Evolutionary conservation across 2,113 vertebrate species (phyloP), one percentile per base, ranked within the genome.

Genomic region (Chroicocephalus ridibundus): DNA sequence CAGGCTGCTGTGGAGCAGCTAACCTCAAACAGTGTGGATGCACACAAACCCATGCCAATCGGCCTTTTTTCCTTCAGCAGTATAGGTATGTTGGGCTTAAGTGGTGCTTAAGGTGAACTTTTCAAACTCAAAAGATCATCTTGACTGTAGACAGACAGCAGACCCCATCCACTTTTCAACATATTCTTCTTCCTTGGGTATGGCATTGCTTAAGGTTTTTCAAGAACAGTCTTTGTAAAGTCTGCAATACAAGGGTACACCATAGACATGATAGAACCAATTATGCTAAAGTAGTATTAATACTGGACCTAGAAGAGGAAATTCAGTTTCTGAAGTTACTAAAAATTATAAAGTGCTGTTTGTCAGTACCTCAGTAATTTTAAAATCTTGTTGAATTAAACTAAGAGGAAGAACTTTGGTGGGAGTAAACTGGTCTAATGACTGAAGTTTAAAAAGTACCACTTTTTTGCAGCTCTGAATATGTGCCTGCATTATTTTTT

Each of bases 11-110:
- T 17, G 31, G n/a, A 90, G 36, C 58, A 61, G 24, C 19, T 19
- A 51, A 24, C 10, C 47, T 58, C 5, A 0, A 51, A 38, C 25
- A 17, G 32, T 16, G 20, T 4, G 29, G 34, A 47, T 47, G 64
- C 18, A 27, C 3, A 6, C 0, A 0, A 47, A 75, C 47, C 69
- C 27, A 44, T 7, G 55, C 18, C 34, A 18, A 9, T 19, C 14
- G 15, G 46, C 34, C 26, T 26, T 55, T 36, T 34, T 25, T 34
- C 12, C 27, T 17, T 40, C 32, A 15, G 52, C 52, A 46, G 46
- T 13, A 61, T 8, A 55, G 70, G 40, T 29, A 36, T 4, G 9
- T 36, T 62, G 29, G 25, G 76, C 24, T 86, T 58, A 64, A 49
- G 22, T 14, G 36, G 15, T 26, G 61, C 34, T 69, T 34, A 57